phyloP scores from a whole-genome alignment of 2,113 vertebrate genomes.

The Sphaerodactylus townsendi region DNA sequence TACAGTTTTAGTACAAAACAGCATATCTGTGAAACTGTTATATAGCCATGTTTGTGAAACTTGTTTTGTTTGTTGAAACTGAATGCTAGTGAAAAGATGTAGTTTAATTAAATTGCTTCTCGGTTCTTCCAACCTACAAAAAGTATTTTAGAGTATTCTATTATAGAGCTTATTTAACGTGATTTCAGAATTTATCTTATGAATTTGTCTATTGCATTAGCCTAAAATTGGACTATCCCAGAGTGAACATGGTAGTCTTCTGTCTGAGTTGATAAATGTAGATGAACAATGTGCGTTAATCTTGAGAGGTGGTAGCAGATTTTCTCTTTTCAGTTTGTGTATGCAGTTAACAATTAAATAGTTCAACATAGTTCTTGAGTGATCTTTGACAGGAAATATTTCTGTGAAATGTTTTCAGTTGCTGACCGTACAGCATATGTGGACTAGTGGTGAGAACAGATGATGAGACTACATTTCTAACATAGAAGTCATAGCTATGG shows the following conservation, averaged over 20 bases:
- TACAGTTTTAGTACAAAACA: too few species aligned
- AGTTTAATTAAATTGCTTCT: too few species aligned
- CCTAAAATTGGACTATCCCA: background rate
- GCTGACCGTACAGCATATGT: too few species aligned
- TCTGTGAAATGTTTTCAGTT: conserved; percentile 22
- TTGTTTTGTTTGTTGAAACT: too few species aligned
- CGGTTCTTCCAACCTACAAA: too few species aligned
- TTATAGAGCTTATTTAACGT: background rate
- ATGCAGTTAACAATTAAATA: background rate
- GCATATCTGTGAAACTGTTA: too few species aligned
- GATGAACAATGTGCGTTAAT: background rate
- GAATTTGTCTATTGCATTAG: background rate
- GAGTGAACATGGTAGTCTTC: background rate
- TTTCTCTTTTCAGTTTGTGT: background rate
- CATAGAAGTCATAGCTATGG: too few species aligned
- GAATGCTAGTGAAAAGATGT: too few species aligned
- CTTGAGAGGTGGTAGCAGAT: conserved; percentile 9
- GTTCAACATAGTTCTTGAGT: background rate
- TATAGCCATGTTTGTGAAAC: too few species aligned
- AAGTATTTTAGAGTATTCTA: background rate
- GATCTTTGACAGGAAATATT: background rate
- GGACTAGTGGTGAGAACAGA: too few species aligned
- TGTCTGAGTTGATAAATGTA: background rate
- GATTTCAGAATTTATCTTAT: background rate
- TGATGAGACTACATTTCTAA: too few species aligned